phyloP scores from a whole-genome alignment of 2,797 vertebrate species.

The Gorsachius magnificus region DNA sequence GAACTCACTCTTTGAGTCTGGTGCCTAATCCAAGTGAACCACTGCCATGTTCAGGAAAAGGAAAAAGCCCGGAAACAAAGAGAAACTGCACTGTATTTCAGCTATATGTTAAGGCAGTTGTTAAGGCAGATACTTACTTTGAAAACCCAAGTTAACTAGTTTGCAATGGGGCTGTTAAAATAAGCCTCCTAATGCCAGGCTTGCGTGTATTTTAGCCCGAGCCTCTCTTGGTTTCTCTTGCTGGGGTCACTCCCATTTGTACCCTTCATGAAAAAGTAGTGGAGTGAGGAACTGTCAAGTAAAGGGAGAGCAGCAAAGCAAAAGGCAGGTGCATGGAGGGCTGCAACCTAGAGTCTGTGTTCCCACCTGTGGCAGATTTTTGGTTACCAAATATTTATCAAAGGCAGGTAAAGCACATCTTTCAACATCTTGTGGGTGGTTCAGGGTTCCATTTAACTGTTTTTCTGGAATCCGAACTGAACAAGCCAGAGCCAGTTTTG shows the following conservation, averaged over 20 bases:
- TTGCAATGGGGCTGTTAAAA: not conserved
- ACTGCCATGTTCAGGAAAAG: not conserved
- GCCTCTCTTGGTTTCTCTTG: not conserved
- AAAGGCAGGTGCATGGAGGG: not conserved
- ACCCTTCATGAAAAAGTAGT: not conserved
- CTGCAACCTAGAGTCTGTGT: not conserved
- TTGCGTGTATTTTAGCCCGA: not conserved
- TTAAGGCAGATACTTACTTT: not conserved
- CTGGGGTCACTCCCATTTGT: not conserved
- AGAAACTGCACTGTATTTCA: not conserved
- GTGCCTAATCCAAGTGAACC: not conserved
- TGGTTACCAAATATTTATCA: not conserved
- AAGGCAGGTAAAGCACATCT: not conserved
- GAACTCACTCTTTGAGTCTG: not conserved
- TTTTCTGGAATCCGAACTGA: not conserved
- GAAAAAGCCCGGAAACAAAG: not conserved
- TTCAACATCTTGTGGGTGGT: not conserved
- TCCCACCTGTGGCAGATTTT: not conserved
- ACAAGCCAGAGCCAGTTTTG: conserved; percentile 1
- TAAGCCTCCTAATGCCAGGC: not conserved
- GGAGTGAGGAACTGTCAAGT: not conserved
- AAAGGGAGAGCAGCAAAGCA: not conserved
- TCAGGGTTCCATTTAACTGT: not conserved
- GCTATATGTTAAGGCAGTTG: not conserved
- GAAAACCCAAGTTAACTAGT: not conserved